These are phyloP conservation scores for Corythaeola cristata DNA, from an alignment of 2,113 vertebrate species.

Conservation along the genomic window DNA sequence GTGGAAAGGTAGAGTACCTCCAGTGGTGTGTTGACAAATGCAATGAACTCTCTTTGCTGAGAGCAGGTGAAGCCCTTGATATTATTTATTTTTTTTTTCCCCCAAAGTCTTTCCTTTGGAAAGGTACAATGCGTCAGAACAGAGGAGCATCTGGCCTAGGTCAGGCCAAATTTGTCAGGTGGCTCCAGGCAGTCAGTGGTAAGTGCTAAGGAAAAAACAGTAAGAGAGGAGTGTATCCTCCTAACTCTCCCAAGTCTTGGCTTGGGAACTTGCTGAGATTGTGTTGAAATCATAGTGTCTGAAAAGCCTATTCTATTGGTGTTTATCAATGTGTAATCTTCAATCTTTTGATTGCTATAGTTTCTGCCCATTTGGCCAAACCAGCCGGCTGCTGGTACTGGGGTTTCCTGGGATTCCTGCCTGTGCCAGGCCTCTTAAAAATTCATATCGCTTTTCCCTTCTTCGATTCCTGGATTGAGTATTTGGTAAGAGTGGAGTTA, in stretches of 20 bases:
- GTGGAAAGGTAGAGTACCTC: neutral
- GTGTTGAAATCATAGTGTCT: neutral
- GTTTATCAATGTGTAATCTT: neutral
- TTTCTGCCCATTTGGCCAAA: neutral
- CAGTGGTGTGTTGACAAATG: neutral
- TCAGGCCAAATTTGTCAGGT: neutral
- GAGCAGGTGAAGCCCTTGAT: neutral
- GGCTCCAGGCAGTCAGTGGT: neutral
- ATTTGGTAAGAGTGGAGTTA: neutral
- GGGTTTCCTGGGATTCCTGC: neutral
- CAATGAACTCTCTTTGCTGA: neutral
- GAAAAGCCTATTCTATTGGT: neutral
- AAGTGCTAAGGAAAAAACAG: neutral
- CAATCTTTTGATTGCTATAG: neutral
- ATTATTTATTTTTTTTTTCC: too few relatives aligned
- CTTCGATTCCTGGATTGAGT: neutral
- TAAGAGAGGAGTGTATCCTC: neutral
- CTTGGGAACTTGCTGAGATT: neutral
- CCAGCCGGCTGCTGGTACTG: accelerated
- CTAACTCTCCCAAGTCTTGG: neutral
- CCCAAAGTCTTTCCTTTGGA: neutral
- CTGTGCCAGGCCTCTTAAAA: neutral
- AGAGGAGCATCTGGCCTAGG: neutral
- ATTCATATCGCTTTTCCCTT: neutral
- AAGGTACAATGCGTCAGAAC: neutral